Percentiles rank a stretch among this genome's conserved stretches.
phyloP scores from a whole-genome alignment of 2,113 vertebrate species.

The Dinomys branickii region DNA sequence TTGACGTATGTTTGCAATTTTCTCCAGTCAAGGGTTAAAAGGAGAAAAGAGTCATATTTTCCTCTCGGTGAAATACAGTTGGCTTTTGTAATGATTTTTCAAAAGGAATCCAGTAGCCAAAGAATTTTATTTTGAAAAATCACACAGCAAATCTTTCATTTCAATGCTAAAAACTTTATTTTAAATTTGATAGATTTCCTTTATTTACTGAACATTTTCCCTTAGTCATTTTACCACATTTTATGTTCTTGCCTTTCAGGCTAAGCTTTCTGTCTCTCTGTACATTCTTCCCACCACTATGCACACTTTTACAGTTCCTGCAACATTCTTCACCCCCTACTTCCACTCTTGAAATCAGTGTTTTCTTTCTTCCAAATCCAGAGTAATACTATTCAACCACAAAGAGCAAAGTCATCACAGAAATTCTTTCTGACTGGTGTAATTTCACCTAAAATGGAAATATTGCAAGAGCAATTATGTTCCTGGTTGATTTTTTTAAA shows the following conservation, averaged over 20 bases:
- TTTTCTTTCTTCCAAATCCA: background rate
- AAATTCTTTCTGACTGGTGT: background rate
- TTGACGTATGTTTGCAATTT: background rate
- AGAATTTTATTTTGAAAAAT: conserved; percentile 23
- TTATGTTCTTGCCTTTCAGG: background rate
- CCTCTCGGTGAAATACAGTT: background rate
- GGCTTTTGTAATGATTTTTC: background rate
- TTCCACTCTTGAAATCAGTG: background rate
- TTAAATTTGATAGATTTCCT: background rate
- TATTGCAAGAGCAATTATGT: background rate
- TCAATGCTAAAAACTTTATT: background rate
- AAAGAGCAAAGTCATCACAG: background rate
- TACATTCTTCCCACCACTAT: no score
- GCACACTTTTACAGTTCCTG: background rate
- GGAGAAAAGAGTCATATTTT: background rate
- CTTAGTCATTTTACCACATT: background rate
- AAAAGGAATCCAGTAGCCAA: conserved; percentile 6
- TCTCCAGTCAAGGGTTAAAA: background rate
- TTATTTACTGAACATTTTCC: background rate
- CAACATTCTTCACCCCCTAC: background rate
- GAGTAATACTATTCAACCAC: background rate
- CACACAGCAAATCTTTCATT: background rate
- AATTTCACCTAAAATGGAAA: conserved; percentile 20
- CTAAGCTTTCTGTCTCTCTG: background rate
- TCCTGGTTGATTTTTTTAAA: background rate